These are phyloP conservation scores for Mungos mungo DNA, from an alignment of 2,113 vertebrate species.

Conservation along the genomic window DNA sequence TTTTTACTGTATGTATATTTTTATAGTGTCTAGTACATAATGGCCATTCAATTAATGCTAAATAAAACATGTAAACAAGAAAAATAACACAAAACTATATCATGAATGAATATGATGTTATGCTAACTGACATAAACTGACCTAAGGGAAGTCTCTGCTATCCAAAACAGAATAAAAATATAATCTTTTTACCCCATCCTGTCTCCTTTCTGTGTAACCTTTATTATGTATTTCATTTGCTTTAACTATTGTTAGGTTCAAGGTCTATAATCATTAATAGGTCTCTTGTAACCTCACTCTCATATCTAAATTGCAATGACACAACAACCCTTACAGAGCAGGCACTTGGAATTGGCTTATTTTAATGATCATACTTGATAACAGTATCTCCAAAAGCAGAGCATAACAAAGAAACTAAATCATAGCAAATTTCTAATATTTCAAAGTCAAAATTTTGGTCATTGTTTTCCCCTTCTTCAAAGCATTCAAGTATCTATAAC, in stretches of 20 bases:
- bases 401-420: neutral
- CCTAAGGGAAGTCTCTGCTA: neutral
- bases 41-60: neutral
- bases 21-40: neutral
- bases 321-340: neutral
- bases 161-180: neutral
- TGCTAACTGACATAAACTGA: neutral
- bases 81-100: neutral
- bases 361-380: neutral
- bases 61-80: neutral
- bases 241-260: neutral
- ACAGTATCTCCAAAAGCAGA: neutral
- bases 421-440: neutral
- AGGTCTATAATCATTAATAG: neutral
- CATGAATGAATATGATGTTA: neutral
- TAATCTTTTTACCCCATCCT: neutral
- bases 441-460: neutral
- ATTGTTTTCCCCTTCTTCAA: neutral
- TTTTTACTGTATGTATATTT: neutral
- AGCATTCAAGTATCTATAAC: neutral
- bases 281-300: neutral
- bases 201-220: neutral
- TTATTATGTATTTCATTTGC: neutral
- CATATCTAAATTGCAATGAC: neutral
- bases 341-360: neutral